Percentiles rank a stretch among this genome's conserved stretches.
These are phyloP conservation scores for Agrotis clavis DNA, from an alignment of 2,888 invertebrate genomes.

Conservation along the genomic window DNA sequence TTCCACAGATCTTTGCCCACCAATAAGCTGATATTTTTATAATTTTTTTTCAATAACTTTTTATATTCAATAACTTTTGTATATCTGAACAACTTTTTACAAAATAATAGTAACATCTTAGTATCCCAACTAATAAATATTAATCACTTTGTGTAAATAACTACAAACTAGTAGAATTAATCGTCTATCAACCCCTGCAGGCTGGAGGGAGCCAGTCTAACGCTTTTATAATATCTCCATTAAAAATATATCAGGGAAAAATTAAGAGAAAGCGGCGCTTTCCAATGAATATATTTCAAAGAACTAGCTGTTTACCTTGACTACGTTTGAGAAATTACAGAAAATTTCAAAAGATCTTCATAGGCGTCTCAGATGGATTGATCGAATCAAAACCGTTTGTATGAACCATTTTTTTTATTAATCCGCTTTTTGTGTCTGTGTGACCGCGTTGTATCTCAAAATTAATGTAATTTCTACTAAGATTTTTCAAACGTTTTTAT, in stretches of 20 bases:
- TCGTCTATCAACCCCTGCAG: constrained; percentile 16
- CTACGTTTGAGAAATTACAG: neutral
- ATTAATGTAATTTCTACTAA: too few relatives aligned
- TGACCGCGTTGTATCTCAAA: too few relatives aligned
- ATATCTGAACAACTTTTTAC: too few relatives aligned
- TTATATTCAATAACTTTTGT: too few relatives aligned
- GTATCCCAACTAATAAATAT: neutral
- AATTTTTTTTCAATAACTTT: too few relatives aligned
- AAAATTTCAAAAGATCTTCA: neutral
- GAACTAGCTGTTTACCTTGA: constrained; percentile 8
- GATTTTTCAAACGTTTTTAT: too few relatives aligned
- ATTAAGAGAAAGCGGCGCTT: constrained; percentile 48
- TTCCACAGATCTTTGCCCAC: too few relatives aligned
- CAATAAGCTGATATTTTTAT: too few relatives aligned
- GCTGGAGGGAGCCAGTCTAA: constrained; percentile 24
- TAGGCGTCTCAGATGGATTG: neutral
- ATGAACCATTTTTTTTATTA: too few relatives aligned
- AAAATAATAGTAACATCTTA: too few relatives aligned
- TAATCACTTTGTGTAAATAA: constrained; percentile 18
- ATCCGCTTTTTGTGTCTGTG: too few relatives aligned
- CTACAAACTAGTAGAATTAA: constrained; percentile 18
- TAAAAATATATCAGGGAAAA: constrained; percentile 62
- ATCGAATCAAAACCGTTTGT: neutral
- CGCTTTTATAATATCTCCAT: constrained; percentile 55
- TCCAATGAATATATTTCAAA: constrained; percentile 42